Evolutionary conservation across 2,888 invertebrate genomes (phyloP).

Genomic region (Metalampra italica): DNA sequence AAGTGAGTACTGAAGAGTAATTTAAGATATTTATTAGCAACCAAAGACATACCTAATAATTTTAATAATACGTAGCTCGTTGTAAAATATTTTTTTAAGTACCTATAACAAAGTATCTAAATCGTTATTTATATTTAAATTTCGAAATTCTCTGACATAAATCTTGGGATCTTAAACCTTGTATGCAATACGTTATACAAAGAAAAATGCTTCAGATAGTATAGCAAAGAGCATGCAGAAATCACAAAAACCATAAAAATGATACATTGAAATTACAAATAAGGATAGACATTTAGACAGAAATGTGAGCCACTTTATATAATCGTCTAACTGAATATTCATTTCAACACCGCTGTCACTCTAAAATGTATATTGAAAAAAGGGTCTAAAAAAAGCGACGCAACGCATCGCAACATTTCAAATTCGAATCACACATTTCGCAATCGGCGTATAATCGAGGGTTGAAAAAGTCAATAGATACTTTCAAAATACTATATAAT

Average conservation of each 20-base stretch:
- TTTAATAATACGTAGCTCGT: too few species aligned
- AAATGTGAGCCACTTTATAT: not conserved
- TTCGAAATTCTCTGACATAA: too few species aligned
- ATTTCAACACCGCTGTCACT: not conserved
- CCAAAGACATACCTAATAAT: too few species aligned
- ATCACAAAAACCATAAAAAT: not conserved
- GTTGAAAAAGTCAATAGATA: slow-evolving; percentile 12
- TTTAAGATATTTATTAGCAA: too few species aligned
- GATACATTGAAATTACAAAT: not conserved
- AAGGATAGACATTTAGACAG: too few species aligned
- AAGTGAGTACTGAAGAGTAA: too few species aligned
- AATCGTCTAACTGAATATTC: not conserved
- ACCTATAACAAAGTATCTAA: too few species aligned
- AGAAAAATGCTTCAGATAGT: too few species aligned
- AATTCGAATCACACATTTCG: slow-evolving; percentile 11
- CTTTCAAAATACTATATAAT: too few species aligned
- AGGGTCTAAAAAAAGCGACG: not conserved
- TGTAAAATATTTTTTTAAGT: too few species aligned
- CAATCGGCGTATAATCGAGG: slow-evolving; percentile 18
- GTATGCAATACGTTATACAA: too few species aligned
- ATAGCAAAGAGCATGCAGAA: not conserved
- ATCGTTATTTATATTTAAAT: not conserved
- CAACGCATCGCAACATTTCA: not conserved
- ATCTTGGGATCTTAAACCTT: too few species aligned
- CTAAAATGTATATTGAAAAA: not conserved